Evolutionary conservation across 2,888 invertebrate genomes (phyloP).

Genomic region (Hypomecis punctinalis): DNA sequence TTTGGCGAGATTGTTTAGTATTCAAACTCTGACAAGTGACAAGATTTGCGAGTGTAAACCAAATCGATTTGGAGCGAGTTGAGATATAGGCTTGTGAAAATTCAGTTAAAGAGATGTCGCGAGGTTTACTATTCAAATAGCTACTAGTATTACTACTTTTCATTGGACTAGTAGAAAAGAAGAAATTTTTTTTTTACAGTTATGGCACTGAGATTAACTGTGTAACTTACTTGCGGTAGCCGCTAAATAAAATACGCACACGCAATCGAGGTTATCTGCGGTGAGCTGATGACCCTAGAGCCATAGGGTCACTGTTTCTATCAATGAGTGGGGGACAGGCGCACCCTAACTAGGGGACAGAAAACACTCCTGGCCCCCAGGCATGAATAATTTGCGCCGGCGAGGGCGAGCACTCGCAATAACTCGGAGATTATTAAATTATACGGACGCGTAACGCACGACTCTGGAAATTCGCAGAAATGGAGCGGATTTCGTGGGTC

Average conservation of each 20-base stretch:
- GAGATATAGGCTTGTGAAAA: too few species aligned
- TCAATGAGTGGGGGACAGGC: conserved; percentile 58
- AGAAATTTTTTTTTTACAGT: too few species aligned
- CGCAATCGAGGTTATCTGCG: neutral
- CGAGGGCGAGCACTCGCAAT: conserved; percentile 64
- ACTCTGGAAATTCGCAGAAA: conserved; percentile 37
- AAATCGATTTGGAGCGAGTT: too few species aligned
- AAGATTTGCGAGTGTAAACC: too few species aligned
- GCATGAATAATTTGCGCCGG: conserved; percentile 79
- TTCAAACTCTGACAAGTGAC: too few species aligned
- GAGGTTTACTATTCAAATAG: too few species aligned
- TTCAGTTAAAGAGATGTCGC: too few species aligned
- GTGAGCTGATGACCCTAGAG: conserved; percentile 10
- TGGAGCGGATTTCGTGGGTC: conserved; percentile 38
- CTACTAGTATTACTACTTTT: too few species aligned
- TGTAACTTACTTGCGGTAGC: too few species aligned
- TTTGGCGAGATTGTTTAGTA: too few species aligned
- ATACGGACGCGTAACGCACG: conserved; percentile 66
- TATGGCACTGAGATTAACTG: too few species aligned
- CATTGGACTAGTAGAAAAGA: too few species aligned
- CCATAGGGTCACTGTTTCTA: conserved; percentile 54
- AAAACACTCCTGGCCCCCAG: conserved; percentile 69
- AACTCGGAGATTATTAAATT: conserved; percentile 81
- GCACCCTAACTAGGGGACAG: conserved; percentile 62
- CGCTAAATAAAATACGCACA: neutral